Evolutionary conservation across 2,888 invertebrate genomes (phyloP).

Genomic region (Apamea crenata): DNA sequence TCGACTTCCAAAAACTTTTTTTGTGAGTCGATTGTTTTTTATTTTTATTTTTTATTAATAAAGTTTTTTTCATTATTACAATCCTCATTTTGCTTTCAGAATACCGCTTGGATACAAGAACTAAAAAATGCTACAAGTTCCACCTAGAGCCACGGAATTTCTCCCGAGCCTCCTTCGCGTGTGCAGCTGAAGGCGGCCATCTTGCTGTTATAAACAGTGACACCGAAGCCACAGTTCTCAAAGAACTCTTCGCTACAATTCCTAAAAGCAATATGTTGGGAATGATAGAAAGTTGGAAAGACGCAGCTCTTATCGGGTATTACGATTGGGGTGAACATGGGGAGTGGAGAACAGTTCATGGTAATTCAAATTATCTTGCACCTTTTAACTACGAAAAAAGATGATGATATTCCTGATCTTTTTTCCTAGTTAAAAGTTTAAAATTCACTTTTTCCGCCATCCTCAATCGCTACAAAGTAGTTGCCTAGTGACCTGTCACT

Average conservation of each 20-base stretch:
- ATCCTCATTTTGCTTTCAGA: neutral
- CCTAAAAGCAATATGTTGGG: conserved; percentile 61
- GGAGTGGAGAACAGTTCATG: conserved; percentile 74
- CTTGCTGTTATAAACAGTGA: conserved; percentile 30
- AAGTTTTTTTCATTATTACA: neutral
- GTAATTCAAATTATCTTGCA: conserved; percentile 49
- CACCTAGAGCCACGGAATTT: neutral
- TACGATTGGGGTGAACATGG: conserved; percentile 73
- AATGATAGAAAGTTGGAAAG: conserved; percentile 49
- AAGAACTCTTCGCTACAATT: conserved; percentile 59
- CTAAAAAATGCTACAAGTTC: conserved; percentile 24
- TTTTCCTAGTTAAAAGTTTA: no score
- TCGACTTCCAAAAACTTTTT: no score
- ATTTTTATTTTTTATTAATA: no score
- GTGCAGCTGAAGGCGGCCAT: conserved; percentile 25
- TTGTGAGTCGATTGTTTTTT: no score
- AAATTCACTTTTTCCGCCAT: neutral
- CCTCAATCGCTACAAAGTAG: neutral
- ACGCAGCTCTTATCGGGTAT: conserved; percentile 69
- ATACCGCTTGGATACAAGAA: conserved; percentile 10
- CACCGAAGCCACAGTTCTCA: conserved; percentile 8
- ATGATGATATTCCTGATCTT: no score
- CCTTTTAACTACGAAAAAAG: neutral
- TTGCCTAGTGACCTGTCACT: neutral
- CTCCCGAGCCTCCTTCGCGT: neutral